Evolutionary conservation across 2,888 invertebrate species (phyloP), one percentile per base, ranked within the genome.

Genomic region (Graphium colonna): DNA sequence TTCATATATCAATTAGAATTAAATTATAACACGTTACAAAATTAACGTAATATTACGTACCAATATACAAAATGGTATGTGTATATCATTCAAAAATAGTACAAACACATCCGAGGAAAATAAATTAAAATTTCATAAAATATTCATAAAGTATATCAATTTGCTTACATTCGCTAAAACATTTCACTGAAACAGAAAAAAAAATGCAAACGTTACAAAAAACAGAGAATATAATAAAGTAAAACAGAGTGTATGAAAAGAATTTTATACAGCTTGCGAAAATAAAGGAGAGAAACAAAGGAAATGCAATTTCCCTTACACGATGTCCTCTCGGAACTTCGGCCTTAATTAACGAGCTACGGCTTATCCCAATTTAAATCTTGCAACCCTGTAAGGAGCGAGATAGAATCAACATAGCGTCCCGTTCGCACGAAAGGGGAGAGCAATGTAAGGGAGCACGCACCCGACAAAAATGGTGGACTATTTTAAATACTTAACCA

Each of bases 341-440:
- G 39, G 31, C 12, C 13, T 28, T 53, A 53, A 53, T 53, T 53
- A 53, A 53, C 52, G 42, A 43, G 18, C 42, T 48, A 31, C 39
- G 31, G 48, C 52, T 53, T 53, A 53, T 53, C 52, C 38, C 48
- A 53, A 53, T 48, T 52, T 28, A 46, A 53, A 53, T 48, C 43
- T 48, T 13, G 36, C 48, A 48, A 48, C 52, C 52, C 52, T 47
- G 41, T 3, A 3, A 12, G 1, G 36, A 36, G 36, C 18, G 36
- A 8, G 51, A 31, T 17, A 7, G 13, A 9, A 12, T 1, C 3
- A 31, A 15, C 1, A 4, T 1, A 12, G 44, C 15, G 31, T 12
- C 33, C 28, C 49, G 18, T 10, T 10, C 31, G 42, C 15, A 1
- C 31, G 21, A 18, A 41, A 41, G 31, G 21, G 33, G 42, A 15